These are phyloP conservation scores for Cylloceria caligata DNA, from an alignment of 2,888 invertebrate genomes.

Conservation along the genomic window DNA sequence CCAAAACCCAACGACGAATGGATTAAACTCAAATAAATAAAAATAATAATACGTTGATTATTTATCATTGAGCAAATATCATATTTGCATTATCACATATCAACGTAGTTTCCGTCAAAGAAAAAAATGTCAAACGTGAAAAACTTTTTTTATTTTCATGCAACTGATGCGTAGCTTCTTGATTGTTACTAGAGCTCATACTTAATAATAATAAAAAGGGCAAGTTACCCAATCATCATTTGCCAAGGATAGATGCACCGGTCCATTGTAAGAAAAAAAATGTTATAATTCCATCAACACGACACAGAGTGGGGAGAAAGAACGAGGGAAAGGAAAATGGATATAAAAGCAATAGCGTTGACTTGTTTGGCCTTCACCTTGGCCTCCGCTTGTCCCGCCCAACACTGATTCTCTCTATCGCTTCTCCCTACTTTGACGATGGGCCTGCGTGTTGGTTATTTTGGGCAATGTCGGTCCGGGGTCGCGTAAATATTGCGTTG, in stretches of 20 bases:
- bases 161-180: constrained; percentile 46
- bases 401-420: constrained; percentile 71
- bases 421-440: constrained; percentile 62
- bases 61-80: no score
- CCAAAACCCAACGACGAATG: no score
- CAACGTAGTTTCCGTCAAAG: constrained; percentile 13
- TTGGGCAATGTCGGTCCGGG: constrained; percentile 80
- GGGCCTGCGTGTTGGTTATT: constrained; percentile 75
- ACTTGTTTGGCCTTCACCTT: constrained; percentile 80
- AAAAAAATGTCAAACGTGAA: constrained; percentile 29
- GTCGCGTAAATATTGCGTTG: constrained; percentile 78
- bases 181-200: constrained; percentile 30
- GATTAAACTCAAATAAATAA: neutral
- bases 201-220: constrained; percentile 32
- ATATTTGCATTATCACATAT: no score
- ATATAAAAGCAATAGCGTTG: constrained; percentile 46
- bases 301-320: constrained; percentile 34
- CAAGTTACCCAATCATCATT: constrained; percentile 23
- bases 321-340: constrained; percentile 32
- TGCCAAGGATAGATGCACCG: constrained; percentile 24
- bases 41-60: no score
- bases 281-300: constrained; percentile 7
- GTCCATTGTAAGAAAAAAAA: constrained; percentile 9
- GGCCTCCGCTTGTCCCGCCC: constrained; percentile 73
- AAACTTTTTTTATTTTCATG: constrained; percentile 41